A percentile compares a stretch with the other conserved stretches of the same genome.
Evolutionary conservation across 2,113 vertebrate species (phyloP).

Genomic region (Struthidea cinerea): DNA sequence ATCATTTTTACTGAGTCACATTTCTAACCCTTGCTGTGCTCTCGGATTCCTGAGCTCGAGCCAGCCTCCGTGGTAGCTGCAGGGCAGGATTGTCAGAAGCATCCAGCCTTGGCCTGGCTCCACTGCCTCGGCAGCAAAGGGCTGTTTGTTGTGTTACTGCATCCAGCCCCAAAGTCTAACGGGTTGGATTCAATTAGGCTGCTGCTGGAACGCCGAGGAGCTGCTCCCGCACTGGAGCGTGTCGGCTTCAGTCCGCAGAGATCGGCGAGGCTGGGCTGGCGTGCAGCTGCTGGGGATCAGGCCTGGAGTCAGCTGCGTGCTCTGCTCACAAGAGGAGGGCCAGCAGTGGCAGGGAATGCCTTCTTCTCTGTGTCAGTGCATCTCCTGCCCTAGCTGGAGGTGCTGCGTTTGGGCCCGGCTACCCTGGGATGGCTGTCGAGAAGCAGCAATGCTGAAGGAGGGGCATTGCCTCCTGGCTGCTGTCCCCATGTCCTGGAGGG

Average conservation of each 20-base stretch:
- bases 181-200: neutral
- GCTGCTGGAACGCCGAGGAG: neutral
- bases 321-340: neutral
- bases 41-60: neutral
- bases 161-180: neutral
- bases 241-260: rapidly evolving
- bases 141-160: neutral
- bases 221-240: neutral
- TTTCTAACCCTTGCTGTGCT: neutral
- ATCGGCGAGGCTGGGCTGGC: neutral
- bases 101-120: neutral
- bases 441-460: neutral
- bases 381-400: neutral
- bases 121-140: neutral
- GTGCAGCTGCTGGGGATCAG: neutral
- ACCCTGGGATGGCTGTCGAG: neutral
- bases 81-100: neutral
- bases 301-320: neutral
- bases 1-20: neutral
- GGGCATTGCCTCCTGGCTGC: neutral
- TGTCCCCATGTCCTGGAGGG: rapidly evolving
- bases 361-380: rapidly evolving
- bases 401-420: neutral
- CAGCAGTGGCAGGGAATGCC: neutral
- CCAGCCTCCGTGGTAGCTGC: neutral